Evolutionary conservation across 1,140 invertebrate species (phyloP), one percentile per base, ranked within the genome.

Genomic region (Drosophila bocqueti): DNA sequence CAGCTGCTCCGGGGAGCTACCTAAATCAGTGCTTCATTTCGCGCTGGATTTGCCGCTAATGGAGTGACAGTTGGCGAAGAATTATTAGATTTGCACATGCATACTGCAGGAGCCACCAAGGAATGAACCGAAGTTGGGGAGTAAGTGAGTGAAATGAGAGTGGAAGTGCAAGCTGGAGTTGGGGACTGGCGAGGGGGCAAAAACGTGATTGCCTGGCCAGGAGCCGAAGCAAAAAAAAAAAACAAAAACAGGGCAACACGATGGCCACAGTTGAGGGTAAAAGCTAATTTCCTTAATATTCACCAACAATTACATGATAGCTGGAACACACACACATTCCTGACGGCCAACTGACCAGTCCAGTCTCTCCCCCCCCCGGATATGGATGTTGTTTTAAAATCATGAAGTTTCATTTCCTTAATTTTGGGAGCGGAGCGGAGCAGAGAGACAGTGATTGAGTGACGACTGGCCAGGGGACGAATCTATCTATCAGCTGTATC

Each of bases 61-160:
- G 79, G 75, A 83, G 79, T 91, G 86, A 92, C 83, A 89, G 79
- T 89, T 86, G 76, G 79, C 58, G 49, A 92, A 80, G 86, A 92
- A 83, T 91, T 92, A 92, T 92, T 92, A 81, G 86, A 89, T 92
- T 89, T 91, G 63, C 74, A 78, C 86, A 91, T 92, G 91, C 81
- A 73, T 73, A 54, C 47, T 4, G 18, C 10, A 26, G 16, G 46
- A 11, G 31, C 8, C 8, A 34, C 31, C 31, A 34, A 4, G 6
- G 34, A 10, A 13, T 11, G 34, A 10, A 11, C 1, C 1, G 11
- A 13, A 11, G 0, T 9, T 9, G 9, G 8, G 9, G 4, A 10
- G 8, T 9, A 31, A 10, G 31, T 31, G 8, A 31, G 31, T 31
- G 9, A 31, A 10, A 31, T 34, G 31, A 8, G 8, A 11, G 34